Percentiles rank a stretch among this genome's conserved stretches.
These are phyloP conservation scores for Xyliphius kryptos DNA, from an alignment of 2,113 vertebrate genomes.

Conservation along the genomic window DNA sequence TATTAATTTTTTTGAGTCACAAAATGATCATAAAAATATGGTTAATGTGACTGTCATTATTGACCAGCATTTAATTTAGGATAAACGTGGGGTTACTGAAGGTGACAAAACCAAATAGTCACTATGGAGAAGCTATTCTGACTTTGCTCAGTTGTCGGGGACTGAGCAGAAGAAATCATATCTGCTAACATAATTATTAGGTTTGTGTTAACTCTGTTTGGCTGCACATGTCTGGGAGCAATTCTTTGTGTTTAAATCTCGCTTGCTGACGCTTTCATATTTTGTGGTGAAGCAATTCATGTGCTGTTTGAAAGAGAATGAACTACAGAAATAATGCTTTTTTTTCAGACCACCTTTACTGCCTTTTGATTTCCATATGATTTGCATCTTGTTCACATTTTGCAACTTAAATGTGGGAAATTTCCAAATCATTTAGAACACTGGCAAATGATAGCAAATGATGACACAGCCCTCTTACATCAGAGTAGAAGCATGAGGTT, in stretches of 20 bases:
- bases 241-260: constrained; percentile 19
- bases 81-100: not conserved
- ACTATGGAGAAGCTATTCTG: constrained; percentile 17
- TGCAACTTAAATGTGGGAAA: not conserved
- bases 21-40: no score
- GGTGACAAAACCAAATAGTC: constrained; percentile 5
- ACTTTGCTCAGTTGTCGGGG: constrained; percentile 5
- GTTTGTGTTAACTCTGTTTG: constrained; percentile 28
- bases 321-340: not conserved
- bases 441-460: not conserved
- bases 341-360: not conserved
- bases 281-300: not conserved
- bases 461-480: constrained; percentile 1
- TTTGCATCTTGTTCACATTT: constrained; percentile 7
- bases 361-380: not conserved
- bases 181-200: constrained; percentile 20
- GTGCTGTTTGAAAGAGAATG: not conserved
- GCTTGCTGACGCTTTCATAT: not conserved
- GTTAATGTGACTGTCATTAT: no score
- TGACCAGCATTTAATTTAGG: no score
- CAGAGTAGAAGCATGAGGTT: constrained; percentile 4
- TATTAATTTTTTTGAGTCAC: no score
- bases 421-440: not conserved
- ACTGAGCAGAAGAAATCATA: constrained; percentile 12
- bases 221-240: constrained; percentile 31